A percentile compares a stretch with the other conserved stretches of the same genome.
phyloP scores from a whole-genome alignment of 2,797 vertebrate species.

The Acomys russatus region DNA sequence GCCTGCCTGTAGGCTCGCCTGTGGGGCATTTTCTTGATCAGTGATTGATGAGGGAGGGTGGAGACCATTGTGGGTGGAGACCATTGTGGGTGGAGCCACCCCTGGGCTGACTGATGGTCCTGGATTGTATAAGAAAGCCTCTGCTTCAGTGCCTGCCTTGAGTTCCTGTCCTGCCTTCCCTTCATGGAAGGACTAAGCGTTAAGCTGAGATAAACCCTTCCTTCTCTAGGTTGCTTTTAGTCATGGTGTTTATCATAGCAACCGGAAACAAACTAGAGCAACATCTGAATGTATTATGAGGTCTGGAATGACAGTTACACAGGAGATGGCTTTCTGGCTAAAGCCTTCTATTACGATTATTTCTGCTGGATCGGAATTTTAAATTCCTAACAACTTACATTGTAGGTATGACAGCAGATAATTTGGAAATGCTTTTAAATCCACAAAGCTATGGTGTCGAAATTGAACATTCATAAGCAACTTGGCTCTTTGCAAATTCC shows the following conservation, averaged over 20 bases:
- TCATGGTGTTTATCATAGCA: not conserved
- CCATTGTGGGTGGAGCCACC: not conserved
- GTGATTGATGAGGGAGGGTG: not conserved
- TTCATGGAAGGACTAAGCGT: not conserved
- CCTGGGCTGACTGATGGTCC: not conserved
- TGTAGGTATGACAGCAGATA: not conserved
- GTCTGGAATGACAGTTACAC: not conserved
- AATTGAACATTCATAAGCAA: not conserved
- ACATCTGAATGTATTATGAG: not conserved
- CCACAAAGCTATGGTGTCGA: not conserved
- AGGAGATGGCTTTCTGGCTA: not conserved
- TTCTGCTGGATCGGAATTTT: constrained; percentile 5
- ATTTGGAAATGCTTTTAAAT: constrained; percentile 40
- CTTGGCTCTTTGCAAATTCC: not conserved
- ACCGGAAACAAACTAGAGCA: not conserved
- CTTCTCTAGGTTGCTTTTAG: no score
- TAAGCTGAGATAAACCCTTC: not conserved
- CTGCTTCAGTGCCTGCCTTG: not conserved
- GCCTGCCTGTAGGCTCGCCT: not conserved
- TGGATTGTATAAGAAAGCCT: not conserved
- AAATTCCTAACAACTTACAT: not conserved
- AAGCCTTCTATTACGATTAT: constrained; percentile 15
- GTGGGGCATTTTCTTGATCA: not conserved
- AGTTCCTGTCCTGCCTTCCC: not conserved
- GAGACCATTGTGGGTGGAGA: no score